phyloP scores from a whole-genome alignment of 2,797 vertebrate genomes.

The Rhinophrynus dorsalis region DNA sequence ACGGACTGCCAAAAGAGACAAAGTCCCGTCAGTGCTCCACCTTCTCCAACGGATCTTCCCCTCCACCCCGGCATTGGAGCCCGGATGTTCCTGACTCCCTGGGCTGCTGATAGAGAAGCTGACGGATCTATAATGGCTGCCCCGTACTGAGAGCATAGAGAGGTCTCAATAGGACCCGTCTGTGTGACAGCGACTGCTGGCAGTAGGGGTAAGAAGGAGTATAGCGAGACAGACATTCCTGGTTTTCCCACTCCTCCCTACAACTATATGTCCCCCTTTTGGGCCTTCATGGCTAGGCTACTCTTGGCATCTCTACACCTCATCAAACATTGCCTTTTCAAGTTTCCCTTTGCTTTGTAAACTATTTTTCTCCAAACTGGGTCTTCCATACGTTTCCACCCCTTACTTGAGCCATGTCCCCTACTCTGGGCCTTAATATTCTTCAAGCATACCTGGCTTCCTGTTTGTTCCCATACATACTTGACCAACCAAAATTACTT shows the following conservation, averaged over 20 bases:
- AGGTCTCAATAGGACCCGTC: not conserved
- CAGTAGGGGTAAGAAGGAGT: conserved; percentile 9
- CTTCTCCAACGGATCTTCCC: conserved; percentile 10
- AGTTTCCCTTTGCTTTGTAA: no score
- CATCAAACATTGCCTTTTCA: no score
- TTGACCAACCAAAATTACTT: no score
- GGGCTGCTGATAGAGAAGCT: conserved; percentile 27
- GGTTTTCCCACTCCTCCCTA: not conserved
- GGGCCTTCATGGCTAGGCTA: no score
- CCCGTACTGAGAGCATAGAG: conserved; percentile 37
- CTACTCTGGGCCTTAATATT: no score
- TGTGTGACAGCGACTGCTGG: conserved; percentile 14
- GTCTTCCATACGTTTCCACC: no score
- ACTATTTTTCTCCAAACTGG: no score
- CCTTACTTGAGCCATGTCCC: no score
- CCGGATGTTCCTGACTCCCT: conserved; percentile 25
- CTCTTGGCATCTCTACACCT: not conserved
- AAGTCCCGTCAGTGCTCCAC: not conserved
- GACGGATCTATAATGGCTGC: conserved; percentile 31
- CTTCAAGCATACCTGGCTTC: no score
- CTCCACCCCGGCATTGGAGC: conserved; percentile 26
- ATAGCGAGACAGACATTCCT: conserved; percentile 40
- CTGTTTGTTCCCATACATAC: no score
- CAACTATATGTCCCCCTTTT: not conserved
- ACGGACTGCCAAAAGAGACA: not conserved